Evolutionary conservation across 2,888 invertebrate genomes (phyloP), one percentile per base, ranked within the genome.

Genomic region (Tiphia femorata): DNA sequence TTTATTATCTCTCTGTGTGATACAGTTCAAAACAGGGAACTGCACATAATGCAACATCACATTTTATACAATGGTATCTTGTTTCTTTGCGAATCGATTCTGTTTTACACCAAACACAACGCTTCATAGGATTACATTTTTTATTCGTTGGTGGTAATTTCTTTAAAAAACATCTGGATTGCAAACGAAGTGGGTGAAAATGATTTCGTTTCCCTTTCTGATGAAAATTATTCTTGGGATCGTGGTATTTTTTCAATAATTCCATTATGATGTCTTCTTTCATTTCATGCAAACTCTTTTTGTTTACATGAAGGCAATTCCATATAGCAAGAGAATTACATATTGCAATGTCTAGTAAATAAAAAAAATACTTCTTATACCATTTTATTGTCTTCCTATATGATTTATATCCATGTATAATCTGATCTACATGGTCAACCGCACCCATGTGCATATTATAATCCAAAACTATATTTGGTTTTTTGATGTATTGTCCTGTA

Each of bases 401-500:
- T 25, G 44, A 30, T 19, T 33, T 17, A 40, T 33, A 40, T 1
- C 27, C 40, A 38, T 44, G 29, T 25, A 49, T 16, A 33, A 40
- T 49, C 25, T 44, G 46, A 40, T 53, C 42, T 21, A 8, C 27
- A 6, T 43, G 16, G 27, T 52, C 59, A 12, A 55, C 55, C 2
- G 35, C 54, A 27, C 51, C 51, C 51, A 59, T 51, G 33, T 51
- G 20, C 23, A 21, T 42, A 43, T 59, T 59, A 40, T 59, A 59
- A 12, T 46, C 38, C 25, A 41, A 25, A 44, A 59, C 23, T 10
- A 49, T 25, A 46, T 48, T 55, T 12, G 53, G 55, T 21, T 59
- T 52, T 27, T 38, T 44, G 1, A 49, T 27, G n/a, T 8, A 16
- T 30, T 46, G 21, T 8, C 41, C 38, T 8, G 51, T 52, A 23